Evolutionary conservation across 92 coral and sea anemone genomes (phyloP).

Genomic region (Palythoa caribaeorum): DNA sequence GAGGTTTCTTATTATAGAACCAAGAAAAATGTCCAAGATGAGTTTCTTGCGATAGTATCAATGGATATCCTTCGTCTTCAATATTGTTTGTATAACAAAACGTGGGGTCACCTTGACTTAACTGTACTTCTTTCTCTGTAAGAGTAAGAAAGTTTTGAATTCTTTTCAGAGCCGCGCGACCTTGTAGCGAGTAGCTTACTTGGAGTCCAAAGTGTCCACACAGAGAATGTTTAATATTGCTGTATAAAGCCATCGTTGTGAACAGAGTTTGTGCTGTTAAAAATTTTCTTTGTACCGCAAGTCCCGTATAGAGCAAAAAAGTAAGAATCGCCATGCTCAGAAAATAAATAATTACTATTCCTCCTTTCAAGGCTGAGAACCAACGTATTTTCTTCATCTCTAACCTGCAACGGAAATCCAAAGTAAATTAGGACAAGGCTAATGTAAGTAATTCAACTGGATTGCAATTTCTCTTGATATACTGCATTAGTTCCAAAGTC

Average conservation of each 20-base stretch:
- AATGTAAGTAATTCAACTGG: not conserved
- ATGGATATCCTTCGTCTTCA: conserved; percentile 17
- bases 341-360: conserved; percentile 68
- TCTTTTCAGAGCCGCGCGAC: conserved; percentile 59
- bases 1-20: not conserved
- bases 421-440: not conserved
- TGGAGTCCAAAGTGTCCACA: conserved; percentile 75
- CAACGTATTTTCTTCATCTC: conserved; percentile 63
- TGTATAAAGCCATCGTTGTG: conserved; percentile 65
- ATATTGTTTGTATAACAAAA: not conserved
- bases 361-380: conserved; percentile 64
- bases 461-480: no score
- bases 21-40: not conserved
- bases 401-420: conserved; percentile 35
- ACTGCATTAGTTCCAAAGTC: no score
- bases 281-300: conserved; percentile 56
- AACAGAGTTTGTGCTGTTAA: conserved; percentile 67
- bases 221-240: conserved; percentile 64
- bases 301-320: conserved; percentile 54
- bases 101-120: not conserved
- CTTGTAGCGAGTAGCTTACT: conserved; percentile 59
- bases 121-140: conserved; percentile 44
- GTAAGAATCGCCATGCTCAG: conserved; percentile 67
- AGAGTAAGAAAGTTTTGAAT: conserved; percentile 63
- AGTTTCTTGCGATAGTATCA: not conserved